Conservation (phyloP, 1,140 invertebrate species). For the Drosophila tani region DNA sequence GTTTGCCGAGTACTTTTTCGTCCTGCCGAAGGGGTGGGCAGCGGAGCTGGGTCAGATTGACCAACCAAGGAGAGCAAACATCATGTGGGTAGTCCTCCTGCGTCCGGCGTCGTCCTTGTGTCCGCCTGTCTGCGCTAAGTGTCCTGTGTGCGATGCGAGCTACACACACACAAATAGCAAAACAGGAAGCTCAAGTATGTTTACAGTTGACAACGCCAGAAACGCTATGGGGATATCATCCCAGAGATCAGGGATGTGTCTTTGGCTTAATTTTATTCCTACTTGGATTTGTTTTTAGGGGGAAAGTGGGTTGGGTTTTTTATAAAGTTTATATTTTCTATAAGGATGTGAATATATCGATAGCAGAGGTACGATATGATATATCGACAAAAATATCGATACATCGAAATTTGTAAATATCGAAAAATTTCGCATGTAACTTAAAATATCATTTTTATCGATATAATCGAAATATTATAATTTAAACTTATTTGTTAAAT, state of each 20-base stretch:
- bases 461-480: too few species aligned
- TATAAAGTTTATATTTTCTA: background rate
- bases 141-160: slow-evolving; percentile 54
- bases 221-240: slow-evolving; percentile 46
- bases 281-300: background rate
- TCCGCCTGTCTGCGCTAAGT: slow-evolving; percentile 45
- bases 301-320: background rate
- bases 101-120: slow-evolving; percentile 10
- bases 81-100: slow-evolving; percentile 39
- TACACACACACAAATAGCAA: slow-evolving; percentile 70
- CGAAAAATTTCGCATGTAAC: too few species aligned
- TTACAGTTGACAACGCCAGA: slow-evolving; percentile 83
- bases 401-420: too few species aligned
- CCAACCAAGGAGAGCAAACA: slow-evolving; percentile 74
- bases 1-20: slow-evolving; percentile 81
- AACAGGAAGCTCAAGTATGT: slow-evolving; percentile 84
- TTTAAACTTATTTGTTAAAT: too few species aligned
- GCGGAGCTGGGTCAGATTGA: slow-evolving; percentile 46
- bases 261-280: slow-evolving; percentile 11
- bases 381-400: too few species aligned
- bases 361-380: too few species aligned
- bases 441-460: too few species aligned
- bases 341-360: too few species aligned
- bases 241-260: slow-evolving; percentile 28
- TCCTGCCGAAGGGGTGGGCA: slow-evolving; percentile 1